These are phyloP conservation scores for Neosilurus hyrtlii DNA, from an alignment of 2,797 vertebrate species.

Conservation along the genomic window DNA sequence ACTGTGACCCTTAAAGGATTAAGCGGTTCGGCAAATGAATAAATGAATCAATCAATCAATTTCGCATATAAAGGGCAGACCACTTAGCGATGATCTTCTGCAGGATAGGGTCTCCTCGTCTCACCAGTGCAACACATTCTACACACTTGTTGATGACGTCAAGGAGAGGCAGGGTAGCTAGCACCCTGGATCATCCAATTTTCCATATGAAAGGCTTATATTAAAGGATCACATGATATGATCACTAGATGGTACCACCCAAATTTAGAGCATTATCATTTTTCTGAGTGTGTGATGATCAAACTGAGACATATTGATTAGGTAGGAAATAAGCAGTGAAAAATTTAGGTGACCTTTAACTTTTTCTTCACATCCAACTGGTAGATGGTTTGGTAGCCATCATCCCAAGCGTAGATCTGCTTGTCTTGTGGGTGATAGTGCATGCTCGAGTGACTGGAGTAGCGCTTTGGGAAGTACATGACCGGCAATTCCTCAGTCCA, in stretches of 20 bases:
- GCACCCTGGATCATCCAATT: too few relatives aligned
- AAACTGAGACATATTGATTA: not conserved
- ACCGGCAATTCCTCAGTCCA: constrained; percentile 66
- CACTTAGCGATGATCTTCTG: too few relatives aligned
- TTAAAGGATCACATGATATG: not conserved
- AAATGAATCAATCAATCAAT: too few relatives aligned
- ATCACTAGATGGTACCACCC: not conserved
- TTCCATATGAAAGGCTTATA: not conserved
- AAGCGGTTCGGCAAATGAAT: too few relatives aligned
- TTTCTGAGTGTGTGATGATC: not conserved
- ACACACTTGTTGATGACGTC: too few relatives aligned
- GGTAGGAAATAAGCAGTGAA: not conserved
- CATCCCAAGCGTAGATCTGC: constrained; percentile 90
- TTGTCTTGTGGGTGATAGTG: constrained; percentile 87
- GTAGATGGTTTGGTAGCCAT: constrained; percentile 91
- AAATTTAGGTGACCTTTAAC: constrained; percentile 17
- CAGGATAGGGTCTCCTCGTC: too few relatives aligned
- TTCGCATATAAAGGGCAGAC: too few relatives aligned
- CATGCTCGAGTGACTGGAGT: constrained; percentile 82
- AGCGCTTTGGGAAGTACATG: constrained; percentile 84
- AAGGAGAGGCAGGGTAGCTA: too few relatives aligned
- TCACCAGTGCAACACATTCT: too few relatives aligned
- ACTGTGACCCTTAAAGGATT: too few relatives aligned
- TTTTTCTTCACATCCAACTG: constrained; percentile 76
- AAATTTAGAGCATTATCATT: not conserved